Evolutionary conservation across 2,888 invertebrate genomes (phyloP).

Genomic region (Volucella inflata): DNA sequence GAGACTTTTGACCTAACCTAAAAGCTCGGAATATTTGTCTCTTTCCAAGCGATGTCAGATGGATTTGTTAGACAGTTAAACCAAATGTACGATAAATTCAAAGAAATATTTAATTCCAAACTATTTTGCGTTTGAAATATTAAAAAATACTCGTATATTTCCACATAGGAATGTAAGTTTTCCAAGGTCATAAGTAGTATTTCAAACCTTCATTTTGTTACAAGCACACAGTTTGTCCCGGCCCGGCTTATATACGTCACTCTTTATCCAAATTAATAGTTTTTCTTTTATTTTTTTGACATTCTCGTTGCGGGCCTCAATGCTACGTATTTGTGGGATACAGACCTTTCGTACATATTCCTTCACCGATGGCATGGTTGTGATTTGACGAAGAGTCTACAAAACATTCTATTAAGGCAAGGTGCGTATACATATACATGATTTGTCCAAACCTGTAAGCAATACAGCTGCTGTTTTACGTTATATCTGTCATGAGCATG

Average conservation of each 20-base stretch:
- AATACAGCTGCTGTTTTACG: constrained; percentile 79
- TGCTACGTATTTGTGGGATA: constrained; percentile 75
- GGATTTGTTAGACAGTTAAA: too few species aligned
- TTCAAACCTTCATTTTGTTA: too few species aligned
- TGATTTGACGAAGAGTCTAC: constrained; percentile 79
- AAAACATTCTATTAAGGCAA: background rate
- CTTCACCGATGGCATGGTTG: constrained; percentile 81
- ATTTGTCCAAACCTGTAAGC: constrained; percentile 77
- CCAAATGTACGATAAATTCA: too few species aligned
- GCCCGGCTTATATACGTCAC: constrained; percentile 17
- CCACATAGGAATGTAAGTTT: too few species aligned
- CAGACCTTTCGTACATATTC: constrained; percentile 80
- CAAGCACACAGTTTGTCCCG: constrained; percentile 83
- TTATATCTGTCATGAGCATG: constrained; percentile 76
- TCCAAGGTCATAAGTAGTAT: too few species aligned
- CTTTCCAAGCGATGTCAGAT: too few species aligned
- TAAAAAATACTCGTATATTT: too few species aligned
- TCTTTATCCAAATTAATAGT: constrained; percentile 38
- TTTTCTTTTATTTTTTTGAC: constrained; percentile 15
- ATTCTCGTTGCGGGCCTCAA: constrained; percentile 76
- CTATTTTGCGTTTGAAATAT: too few species aligned
- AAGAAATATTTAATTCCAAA: too few species aligned
- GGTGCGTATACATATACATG: background rate
- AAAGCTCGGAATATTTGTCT: too few species aligned
- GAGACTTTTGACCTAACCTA: too few species aligned